A percentile compares a stretch with the other conserved stretches of the same genome.
These are phyloP conservation scores for Axea sp. DNA, from an alignment of 2,888 invertebrate species.

Conservation along the genomic window DNA sequence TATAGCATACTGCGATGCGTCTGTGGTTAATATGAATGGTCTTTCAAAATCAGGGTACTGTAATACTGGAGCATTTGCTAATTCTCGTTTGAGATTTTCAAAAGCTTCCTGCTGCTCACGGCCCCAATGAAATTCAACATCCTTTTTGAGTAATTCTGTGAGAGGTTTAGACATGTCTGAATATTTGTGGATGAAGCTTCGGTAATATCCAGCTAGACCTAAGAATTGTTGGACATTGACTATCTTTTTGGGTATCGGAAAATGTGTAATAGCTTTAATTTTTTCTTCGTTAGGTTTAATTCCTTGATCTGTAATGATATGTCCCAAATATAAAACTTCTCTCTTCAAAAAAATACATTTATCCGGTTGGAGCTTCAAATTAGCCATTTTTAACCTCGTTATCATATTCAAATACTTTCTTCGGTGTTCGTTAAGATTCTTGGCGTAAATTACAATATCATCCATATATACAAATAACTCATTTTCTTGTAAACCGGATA, in stretches of 20 bases:
- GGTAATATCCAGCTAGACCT: constrained; percentile 59
- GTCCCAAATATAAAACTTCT: too few species aligned
- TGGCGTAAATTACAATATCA: constrained; percentile 56
- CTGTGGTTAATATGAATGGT: neutral
- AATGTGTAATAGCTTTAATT: neutral
- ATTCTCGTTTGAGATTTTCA: constrained; percentile 17
- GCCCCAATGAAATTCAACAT: neutral
- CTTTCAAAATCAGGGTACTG: constrained; percentile 3
- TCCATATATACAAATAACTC: constrained; percentile 61
- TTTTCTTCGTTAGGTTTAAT: constrained; percentile 3
- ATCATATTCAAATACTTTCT: neutral
- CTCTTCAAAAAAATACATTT: too few species aligned
- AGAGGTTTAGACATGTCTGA: constrained; percentile 56
- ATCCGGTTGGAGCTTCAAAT: too few species aligned
- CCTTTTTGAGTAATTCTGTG: constrained; percentile 22
- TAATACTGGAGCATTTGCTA: constrained; percentile 8
- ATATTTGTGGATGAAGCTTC: constrained; percentile 59
- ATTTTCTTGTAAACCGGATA: constrained; percentile 60
- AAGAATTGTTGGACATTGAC: constrained; percentile 48
- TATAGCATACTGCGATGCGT: neutral
- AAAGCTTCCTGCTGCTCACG: neutral
- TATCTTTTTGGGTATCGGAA: neutral
- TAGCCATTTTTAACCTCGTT: too few species aligned
- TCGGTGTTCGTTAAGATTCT: constrained; percentile 42
- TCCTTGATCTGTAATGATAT: neutral